phyloP scores from a whole-genome alignment of 2,113 vertebrate species.

The Carlito syrichta region DNA sequence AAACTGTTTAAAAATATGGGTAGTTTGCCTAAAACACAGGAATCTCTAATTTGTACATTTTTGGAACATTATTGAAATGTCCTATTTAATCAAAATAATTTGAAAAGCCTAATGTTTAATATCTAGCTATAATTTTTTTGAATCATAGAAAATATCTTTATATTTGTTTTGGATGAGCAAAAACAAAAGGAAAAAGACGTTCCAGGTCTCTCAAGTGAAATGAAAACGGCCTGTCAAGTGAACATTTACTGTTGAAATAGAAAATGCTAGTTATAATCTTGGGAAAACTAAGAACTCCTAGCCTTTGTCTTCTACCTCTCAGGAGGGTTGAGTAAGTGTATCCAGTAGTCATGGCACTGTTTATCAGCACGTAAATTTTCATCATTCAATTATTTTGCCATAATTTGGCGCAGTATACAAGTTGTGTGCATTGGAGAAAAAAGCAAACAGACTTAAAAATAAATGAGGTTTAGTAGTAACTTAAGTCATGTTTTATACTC shows the following conservation, averaged over 20 bases:
- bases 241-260: slow-evolving; percentile 26
- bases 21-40: not conserved
- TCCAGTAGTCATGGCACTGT: not conserved
- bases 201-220: not conserved
- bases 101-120: slow-evolving; percentile 24
- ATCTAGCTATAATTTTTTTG: not conserved
- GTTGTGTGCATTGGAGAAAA: slow-evolving; percentile 3
- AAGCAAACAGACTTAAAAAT: not conserved
- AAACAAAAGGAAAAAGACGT: slow-evolving; percentile 15
- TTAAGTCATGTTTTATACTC: slow-evolving; percentile 1
- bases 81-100: not conserved
- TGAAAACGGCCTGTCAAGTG: not conserved
- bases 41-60: not conserved
- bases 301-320: slow-evolving; percentile 4
- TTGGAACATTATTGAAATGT: not conserved
- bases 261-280: slow-evolving; percentile 14
- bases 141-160: not conserved
- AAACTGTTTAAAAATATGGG: not conserved
- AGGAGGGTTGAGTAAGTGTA: not conserved
- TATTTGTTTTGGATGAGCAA: not conserved
- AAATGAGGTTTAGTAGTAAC: slow-evolving; percentile 7
- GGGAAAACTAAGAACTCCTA: slow-evolving; percentile 17
- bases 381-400: not conserved
- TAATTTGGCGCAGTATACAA: not conserved
- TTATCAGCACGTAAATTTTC: slow-evolving; percentile 6